phyloP scores from a whole-genome alignment of 64 coral and sea anemone species.

The Porites australiensis region DNA sequence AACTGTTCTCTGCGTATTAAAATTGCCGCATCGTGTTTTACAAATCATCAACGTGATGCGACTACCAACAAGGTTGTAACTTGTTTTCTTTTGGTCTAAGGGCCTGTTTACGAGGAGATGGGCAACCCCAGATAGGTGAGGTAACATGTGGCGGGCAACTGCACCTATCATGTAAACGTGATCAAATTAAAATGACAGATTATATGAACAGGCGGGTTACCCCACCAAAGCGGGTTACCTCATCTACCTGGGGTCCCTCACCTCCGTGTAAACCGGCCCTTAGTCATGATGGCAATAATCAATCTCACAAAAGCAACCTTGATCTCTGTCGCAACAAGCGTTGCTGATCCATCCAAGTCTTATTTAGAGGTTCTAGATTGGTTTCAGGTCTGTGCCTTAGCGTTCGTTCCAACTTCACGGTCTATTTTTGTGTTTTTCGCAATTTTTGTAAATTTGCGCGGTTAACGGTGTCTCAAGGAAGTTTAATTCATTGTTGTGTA shows the following conservation, averaged over 20 bases:
- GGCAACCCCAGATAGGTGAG: no score
- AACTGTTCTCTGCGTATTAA: constrained; percentile 29
- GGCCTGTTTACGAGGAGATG: no score
- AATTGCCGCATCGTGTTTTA: constrained; percentile 32
- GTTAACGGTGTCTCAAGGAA: background rate
- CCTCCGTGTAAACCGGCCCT: no score
- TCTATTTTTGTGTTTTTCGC: constrained; percentile 14
- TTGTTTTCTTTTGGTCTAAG: constrained; percentile 10
- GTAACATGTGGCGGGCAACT: no score
- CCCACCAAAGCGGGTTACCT: no score
- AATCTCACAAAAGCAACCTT: constrained; percentile 51
- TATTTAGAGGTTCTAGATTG: constrained; percentile 30
- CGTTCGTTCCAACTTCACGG: constrained; percentile 24
- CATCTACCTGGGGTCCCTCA: no score
- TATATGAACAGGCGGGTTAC: no score
- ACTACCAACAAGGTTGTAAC: constrained; percentile 4
- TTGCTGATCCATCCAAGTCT: constrained; percentile 8
- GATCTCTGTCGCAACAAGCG: constrained; percentile 18
- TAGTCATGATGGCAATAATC: constrained; percentile 46
- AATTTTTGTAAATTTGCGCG: constrained; percentile 52
- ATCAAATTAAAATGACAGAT: no score
- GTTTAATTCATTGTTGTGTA: no score
- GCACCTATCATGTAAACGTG: no score
- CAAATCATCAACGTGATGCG: constrained; percentile 30
- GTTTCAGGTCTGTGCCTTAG: constrained; percentile 1